phyloP scores from a whole-genome alignment of 2,113 vertebrate species.

The Misgurnus anguillicaudatus region DNA sequence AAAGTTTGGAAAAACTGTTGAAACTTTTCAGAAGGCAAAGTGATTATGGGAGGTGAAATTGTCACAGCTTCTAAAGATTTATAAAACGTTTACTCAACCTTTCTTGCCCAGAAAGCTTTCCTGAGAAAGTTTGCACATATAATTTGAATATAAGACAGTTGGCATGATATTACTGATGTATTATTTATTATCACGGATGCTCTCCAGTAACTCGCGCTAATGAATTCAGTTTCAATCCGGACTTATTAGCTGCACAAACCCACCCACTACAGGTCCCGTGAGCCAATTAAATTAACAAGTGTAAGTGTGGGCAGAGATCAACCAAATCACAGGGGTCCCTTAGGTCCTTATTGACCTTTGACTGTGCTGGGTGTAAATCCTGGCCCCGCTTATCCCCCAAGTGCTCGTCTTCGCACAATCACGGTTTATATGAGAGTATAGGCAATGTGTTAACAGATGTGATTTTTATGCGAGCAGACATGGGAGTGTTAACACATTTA shows the following conservation, averaged over 20 bases:
- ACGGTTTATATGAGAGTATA: not conserved
- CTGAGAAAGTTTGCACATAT: not conserved
- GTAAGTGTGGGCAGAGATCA: not conserved
- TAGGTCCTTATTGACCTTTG: constrained; percentile 19
- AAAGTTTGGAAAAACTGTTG: not conserved
- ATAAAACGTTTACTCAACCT: not conserved
- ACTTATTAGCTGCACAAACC: constrained; percentile 19
- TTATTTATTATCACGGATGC: not conserved
- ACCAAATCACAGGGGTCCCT: constrained; percentile 1
- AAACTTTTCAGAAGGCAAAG: not conserved
- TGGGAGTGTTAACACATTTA: too few relatives aligned
- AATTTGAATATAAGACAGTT: not conserved
- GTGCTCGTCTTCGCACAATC: constrained; percentile 27
- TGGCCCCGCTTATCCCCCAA: not conserved
- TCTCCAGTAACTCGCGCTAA: not conserved
- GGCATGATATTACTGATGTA: not conserved
- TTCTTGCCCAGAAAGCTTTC: not conserved
- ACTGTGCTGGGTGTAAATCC: not conserved
- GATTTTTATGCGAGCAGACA: not conserved
- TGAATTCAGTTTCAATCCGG: not conserved
- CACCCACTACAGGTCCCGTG: not conserved
- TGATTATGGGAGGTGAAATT: not conserved
- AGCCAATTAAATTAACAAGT: constrained; percentile 16
- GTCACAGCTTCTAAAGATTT: not conserved
- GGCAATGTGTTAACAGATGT: not conserved